Conservation (phyloP, 1,140 invertebrate species). For the Orussus abietinus region DNA sequence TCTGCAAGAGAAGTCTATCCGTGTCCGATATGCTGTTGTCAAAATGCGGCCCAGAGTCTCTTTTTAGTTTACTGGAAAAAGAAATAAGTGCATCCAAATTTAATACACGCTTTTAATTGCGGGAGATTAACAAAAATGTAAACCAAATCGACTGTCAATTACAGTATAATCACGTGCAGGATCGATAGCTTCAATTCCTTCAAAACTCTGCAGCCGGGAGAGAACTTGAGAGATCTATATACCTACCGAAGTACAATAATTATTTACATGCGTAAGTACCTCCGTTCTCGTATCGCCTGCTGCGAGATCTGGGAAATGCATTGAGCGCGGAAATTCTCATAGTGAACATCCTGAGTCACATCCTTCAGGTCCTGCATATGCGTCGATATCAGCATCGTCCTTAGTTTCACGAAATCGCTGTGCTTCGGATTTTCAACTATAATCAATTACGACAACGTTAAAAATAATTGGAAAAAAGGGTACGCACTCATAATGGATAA, state of each 20-base stretch:
- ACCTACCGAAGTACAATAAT: slow-evolving; percentile 29
- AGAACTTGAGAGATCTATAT: background rate
- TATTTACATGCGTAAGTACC: slow-evolving; percentile 57
- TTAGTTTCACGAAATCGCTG: slow-evolving; percentile 94
- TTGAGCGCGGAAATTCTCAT: slow-evolving; percentile 92
- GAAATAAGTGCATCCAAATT: slow-evolving; percentile 5
- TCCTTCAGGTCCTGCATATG: slow-evolving; percentile 96
- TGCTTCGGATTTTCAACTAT: slow-evolving; percentile 95
- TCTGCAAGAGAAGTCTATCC: slow-evolving; percentile 80
- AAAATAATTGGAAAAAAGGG: background rate
- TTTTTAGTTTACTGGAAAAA: slow-evolving; percentile 73
- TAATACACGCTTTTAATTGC: too few species aligned
- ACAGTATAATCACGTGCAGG: too few species aligned
- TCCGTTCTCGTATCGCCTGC: slow-evolving; percentile 75
- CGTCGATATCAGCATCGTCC: slow-evolving; percentile 94
- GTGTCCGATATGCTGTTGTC: slow-evolving; percentile 80
- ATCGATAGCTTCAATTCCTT: too few species aligned
- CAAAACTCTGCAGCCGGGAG: too few species aligned
- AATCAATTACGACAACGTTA: slow-evolving; percentile 27
- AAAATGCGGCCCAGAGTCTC: slow-evolving; percentile 70
- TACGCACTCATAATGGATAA: background rate
- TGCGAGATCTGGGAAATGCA: slow-evolving; percentile 87
- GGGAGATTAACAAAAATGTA: too few species aligned
- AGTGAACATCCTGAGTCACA: slow-evolving; percentile 91
- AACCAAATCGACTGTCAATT: too few species aligned